Evolutionary conservation across 2,797 vertebrate genomes (phyloP), one percentile per base, ranked within the genome.

Genomic region (Enteromius unitaeniatus): DNA sequence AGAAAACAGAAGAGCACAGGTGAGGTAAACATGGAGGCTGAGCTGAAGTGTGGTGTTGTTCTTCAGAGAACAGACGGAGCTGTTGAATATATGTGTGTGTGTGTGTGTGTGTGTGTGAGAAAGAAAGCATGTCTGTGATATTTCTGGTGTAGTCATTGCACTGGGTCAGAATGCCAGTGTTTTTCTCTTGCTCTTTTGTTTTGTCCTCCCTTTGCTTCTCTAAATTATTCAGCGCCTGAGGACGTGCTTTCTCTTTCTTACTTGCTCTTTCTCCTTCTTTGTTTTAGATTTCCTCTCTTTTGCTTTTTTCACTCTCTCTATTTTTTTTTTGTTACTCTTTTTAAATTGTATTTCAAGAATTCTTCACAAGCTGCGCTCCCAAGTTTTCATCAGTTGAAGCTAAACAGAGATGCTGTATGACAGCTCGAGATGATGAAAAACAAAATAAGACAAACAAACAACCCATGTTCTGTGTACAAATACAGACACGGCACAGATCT

Each of bases 211-310:
- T 87, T 91, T 90, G 92, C 93, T 91, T 89, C 89, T 91, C 90
- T 95, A 93, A 95, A 94, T 95, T 94, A 95, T 95, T 95, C 94
- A 95, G 89, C 85, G 90, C 93, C 92, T 87, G 90, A 92, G 93
- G 93, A 92, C 89, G 87, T 91, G 87, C 79, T 70, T 15, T 58
- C 68, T 73, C 15, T 62, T 13, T 51, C 49, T 77, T 67, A 21
- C 85, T 90, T 72, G 2, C 51, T 58, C 17, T 13, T 74, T 77
- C 87, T 86, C 67, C 49, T 31, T 1, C 67, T 86, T 82, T 85
- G 67, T 82, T 45, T 49, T 82, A 72, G 55, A 40, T 65, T 74
- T 49, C 31, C 69, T 67, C 49, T 69, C 67, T 85, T 68, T 62
- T 78, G 79, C 49, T 78, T n/a, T 77, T 64, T 84, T 80, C 79